Evolutionary conservation across 2,797 vertebrate genomes (phyloP), one percentile per base, ranked within the genome.

Genomic region (Netta rufina): DNA sequence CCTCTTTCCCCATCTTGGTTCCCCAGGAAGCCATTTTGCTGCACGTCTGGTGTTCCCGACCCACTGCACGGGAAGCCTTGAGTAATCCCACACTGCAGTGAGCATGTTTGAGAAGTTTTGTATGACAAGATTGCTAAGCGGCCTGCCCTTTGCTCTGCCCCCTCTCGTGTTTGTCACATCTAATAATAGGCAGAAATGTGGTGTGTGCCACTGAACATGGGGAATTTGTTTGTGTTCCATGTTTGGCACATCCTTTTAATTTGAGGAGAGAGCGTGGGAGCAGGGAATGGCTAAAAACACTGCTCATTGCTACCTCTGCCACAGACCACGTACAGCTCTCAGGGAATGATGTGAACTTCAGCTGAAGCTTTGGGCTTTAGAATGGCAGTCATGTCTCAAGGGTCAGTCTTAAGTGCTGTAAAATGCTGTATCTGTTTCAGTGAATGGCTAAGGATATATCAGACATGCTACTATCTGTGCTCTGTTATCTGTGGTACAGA

Each of bases 111-210:
- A 96, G 96, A 95, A 96, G 95, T 91, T 95, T 45, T 96, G 69
- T 95, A 95, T 93, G 96, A 96, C 94, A 93, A 90, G 90, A 94
- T 95, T 21, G 4, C 92, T 22, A 36, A 93, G 77, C 80, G 87
- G 71, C 76, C 94, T 97, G 95, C 95, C 95, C 94, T 97, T 97
- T 96, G 95, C 94, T 96, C 96, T 95, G 88, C 94, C 95, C 95
- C 89, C 93, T 96, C 96, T 95, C 33, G 89, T 90, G 95, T 96
- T 96, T 96, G 96, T 96, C 96, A 96, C 96, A 96, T 96, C 95
- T 91, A 97, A 96, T 96, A 96, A 97, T 92, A 90, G 84, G 87
- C 94, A 89, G 72, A 95, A 91, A 95, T 92, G 93, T 62, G 61
- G 83, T 96, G 90, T 95, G 87, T 97, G 95, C 96, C 90, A 85